Evolutionary conservation across 2,113 vertebrate species (phyloP), one percentile per base, ranked within the genome.

Genomic region (Andinoacara biseriatus): DNA sequence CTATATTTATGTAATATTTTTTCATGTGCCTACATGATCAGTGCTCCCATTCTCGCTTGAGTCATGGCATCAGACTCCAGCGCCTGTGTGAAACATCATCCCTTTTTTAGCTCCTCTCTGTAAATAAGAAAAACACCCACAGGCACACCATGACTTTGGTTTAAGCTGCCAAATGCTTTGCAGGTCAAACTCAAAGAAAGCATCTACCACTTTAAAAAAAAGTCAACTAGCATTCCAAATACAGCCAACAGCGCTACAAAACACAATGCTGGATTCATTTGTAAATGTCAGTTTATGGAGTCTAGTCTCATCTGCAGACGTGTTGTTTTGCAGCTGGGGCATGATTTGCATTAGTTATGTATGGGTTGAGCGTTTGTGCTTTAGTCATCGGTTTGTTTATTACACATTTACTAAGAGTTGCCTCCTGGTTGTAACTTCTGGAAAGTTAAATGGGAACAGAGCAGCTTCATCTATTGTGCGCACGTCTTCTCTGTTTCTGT

Each of bases 261-360:
- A 69, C 31, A 7, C 56, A 81, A 46, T n/a, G 15, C 33, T 54
- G 22, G n/a, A 80, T 75, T 78, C 5, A 15, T 52, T 56, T 62
- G 58, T 65, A 74, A 78, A 76, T 78, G 38, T 59, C 33, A 59
- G 56, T 78, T 77, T 58, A 84, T 60, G 59, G 78, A 59, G 31
- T 52, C 1, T 3, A 4, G 17, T 43, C 59, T 74, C 11, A 76
- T 81, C 72, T 76, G 8, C 20, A 52, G 63, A 86, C 57, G 79
- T 22, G 52, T 22, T 57, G 3, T 18, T 86, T 57, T 83, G 29
- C 77, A 82, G 58, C 54, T 29, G 6, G 43, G 61, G 60, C 69
- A 24, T 56, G 5, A 69, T 83, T 86, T 77, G 63, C 56, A 85
- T 90, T 56, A 77, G 38, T 85, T 85, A 85, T 78, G 49, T 29